Base-by-base conservation (phyloP, 2,888 invertebrate species). In the Zaprionus bogoriensis region DNA sequence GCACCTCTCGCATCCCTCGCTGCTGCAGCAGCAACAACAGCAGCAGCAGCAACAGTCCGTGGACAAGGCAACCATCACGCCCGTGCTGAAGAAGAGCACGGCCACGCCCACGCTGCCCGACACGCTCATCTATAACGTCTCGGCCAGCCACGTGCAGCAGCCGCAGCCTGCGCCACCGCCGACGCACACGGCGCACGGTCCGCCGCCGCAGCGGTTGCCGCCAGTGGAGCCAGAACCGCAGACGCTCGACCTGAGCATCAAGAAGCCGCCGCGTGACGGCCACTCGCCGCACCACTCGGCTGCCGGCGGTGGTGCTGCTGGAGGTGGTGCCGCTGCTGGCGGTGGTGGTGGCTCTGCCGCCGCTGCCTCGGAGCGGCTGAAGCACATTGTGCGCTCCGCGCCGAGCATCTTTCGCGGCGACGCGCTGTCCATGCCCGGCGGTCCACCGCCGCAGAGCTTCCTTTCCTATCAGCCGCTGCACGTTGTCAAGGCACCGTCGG, bases 221-320 rank as follows among this genome's bases (percentile, higher is more conserved):
- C 92, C 92, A n/a, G 6, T 14, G 12, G 92, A 93, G 27, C 92
- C 92, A 1, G 94, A 93, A 85, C 93, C 94, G 2, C 92, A 93
- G 65, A 95, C 95, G 0, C 91, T 96, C 0, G 96, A 96, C 87
- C 91, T 96, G 69, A 95, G 95, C 84, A 94, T 96, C 57, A 96
- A 95, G 90, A 94, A 95, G 76, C 94, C 94, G 2, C 84, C 88
- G 3, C 87, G 91, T 89, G 94, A 74, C 92, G 73, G 61, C 88
- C 91, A 82, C 7, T 89, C 89, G 3, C 89, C 89, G 80, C 58
- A 58, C 6, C 89, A 88, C 41, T 73, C 88, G 38, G 62, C 85
- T 42, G 59, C 83, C 58, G 20, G 30, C 45, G 9, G 42, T 63
- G 0, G 50, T 62, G 22, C 50, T 0, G 42, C 44, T 12, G 10